A percentile compares a stretch with the other conserved stretches of the same genome.
Evolutionary conservation across 2,113 vertebrate species (phyloP).

Genomic region (Dascyllus trimaculatus): DNA sequence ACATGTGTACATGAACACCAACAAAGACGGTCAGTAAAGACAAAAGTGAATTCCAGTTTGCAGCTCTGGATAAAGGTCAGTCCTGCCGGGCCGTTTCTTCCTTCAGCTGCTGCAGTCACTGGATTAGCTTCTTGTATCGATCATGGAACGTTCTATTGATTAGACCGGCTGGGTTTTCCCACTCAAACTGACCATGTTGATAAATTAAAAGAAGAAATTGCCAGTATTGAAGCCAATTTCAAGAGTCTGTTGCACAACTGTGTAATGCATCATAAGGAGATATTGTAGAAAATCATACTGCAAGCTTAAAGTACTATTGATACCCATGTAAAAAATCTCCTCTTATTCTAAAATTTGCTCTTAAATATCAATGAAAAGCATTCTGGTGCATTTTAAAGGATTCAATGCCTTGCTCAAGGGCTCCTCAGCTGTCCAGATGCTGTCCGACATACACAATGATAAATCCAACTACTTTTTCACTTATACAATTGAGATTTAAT

Average conservation of each 20-base stretch:
- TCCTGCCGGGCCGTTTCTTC: conserved; percentile 23
- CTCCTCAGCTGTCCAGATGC: no score
- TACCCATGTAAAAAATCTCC: no score
- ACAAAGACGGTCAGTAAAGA: conserved; percentile 45
- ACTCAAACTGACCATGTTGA: not conserved
- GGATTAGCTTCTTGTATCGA: conserved; percentile 58
- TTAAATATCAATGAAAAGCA: no score
- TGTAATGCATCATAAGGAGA: no score
- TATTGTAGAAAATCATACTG: no score
- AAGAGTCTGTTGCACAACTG: no score
- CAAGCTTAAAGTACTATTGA: no score
- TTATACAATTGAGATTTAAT: not conserved
- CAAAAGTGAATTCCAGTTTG: conserved; percentile 45
- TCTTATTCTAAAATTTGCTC: no score
- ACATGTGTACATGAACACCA: conserved; percentile 9
- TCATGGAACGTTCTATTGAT: conserved; percentile 50
- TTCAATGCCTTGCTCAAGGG: no score
- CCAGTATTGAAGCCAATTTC: not conserved
- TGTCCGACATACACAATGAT: no score
- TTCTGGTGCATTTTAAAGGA: no score
- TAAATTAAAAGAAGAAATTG: conserved; percentile 14
- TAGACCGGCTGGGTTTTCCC: not conserved
- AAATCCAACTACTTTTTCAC: not conserved
- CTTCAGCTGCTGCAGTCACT: conserved; percentile 13
- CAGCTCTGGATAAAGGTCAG: conserved; percentile 37